Conservation (phyloP, 2,888 invertebrate genomes). For the Lypha dubia region DNA sequence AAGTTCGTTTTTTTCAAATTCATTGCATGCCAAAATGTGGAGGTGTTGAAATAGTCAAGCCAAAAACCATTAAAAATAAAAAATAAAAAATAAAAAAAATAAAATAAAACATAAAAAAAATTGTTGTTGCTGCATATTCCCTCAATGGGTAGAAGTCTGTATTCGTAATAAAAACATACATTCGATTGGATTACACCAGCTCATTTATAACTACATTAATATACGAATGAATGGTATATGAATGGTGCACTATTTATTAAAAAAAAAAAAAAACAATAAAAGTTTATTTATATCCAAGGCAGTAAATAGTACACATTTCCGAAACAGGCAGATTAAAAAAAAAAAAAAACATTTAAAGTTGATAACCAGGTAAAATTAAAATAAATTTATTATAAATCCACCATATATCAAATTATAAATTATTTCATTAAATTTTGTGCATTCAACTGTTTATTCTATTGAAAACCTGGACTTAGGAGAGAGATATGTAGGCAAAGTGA, state of each 20-base stretch:
- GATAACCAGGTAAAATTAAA: not conserved
- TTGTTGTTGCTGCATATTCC: constrained; percentile 7
- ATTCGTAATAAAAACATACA: not conserved
- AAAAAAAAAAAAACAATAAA: not conserved
- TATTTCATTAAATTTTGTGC: not conserved
- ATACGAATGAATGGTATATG: not conserved
- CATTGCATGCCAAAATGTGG: constrained; percentile 35
- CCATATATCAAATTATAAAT: not conserved
- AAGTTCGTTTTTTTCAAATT: constrained; percentile 35
- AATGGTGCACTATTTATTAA: constrained; percentile 8
- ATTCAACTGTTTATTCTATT: not conserved
- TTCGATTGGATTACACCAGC: constrained; percentile 44
- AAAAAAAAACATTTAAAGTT: not conserved
- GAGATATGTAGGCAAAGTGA: too few species aligned
- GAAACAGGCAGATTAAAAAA: not conserved
- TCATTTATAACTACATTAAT: constrained; percentile 51
- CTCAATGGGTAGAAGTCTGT: constrained; percentile 3
- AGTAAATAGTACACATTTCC: not conserved
- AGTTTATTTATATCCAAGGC: not conserved
- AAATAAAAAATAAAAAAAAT: not conserved
- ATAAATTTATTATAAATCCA: not conserved
- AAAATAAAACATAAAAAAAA: constrained; percentile 1
- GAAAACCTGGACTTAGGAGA: too few species aligned
- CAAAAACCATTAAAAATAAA: constrained; percentile 63
- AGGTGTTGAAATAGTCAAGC: constrained; percentile 61